Percentiles rank a stretch among this genome's conserved stretches.
These are phyloP conservation scores for Schizaphis graminum DNA, from an alignment of 2,888 invertebrate species.

Conservation along the genomic window DNA sequence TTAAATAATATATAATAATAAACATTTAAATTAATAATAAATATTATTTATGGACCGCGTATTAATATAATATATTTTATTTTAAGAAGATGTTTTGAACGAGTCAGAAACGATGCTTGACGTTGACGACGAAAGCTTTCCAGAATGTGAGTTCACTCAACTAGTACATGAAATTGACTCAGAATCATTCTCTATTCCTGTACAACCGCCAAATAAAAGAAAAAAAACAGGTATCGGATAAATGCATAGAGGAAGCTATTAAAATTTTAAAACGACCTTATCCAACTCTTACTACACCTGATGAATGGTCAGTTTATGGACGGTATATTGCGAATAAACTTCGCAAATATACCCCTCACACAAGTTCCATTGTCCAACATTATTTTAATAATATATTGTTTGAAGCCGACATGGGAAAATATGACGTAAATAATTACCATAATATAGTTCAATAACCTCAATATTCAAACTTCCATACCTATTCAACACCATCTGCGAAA, in stretches of 20 bases:
- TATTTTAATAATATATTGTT: too few relatives aligned
- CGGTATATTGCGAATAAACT: background rate
- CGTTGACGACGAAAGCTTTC: background rate
- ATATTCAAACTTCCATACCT: background rate
- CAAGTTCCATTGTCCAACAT: background rate
- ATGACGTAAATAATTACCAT: background rate
- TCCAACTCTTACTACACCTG: background rate
- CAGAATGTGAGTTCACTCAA: background rate
- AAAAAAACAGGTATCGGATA: background rate
- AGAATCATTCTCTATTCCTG: background rate
- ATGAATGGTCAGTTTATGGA: background rate
- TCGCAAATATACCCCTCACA: background rate
- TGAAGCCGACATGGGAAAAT: slow-evolving; percentile 67
- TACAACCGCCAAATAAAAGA: background rate
- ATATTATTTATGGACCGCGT: too few relatives aligned
- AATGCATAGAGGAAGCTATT: background rate
- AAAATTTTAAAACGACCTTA: background rate
- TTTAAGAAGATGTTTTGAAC: background rate
- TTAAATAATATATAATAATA: too few relatives aligned
- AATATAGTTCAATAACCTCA: background rate
- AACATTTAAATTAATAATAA: too few relatives aligned
- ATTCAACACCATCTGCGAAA: background rate
- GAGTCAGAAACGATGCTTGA: background rate
- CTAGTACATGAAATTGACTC: background rate
- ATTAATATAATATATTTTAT: background rate